phyloP scores from a whole-genome alignment of 2,888 invertebrate species.

The Hirtodrosophila confusa region DNA sequence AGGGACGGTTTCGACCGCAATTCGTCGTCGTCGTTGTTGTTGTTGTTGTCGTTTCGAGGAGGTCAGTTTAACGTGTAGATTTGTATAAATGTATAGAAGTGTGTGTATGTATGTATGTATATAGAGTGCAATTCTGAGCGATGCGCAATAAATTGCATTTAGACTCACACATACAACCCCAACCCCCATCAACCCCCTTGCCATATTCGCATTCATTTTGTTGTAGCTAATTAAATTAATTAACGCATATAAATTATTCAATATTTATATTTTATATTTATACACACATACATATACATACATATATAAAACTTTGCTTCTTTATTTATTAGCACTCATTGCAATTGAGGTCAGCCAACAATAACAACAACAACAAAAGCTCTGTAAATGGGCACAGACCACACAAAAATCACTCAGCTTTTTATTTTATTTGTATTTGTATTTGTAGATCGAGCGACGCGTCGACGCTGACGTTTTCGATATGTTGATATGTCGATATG shows the following conservation, averaged over 20 bases:
- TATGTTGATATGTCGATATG: conserved; percentile 17
- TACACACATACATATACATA: conserved; percentile 1
- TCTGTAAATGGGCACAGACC: conserved; percentile 52
- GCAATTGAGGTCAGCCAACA: conserved; percentile 46
- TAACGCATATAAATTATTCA: conserved; percentile 47
- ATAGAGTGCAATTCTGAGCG: conserved; percentile 49
- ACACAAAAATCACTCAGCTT: conserved; percentile 34
- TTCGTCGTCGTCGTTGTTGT: conserved; percentile 59
- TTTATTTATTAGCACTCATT: conserved; percentile 45
- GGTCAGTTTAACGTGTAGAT: conserved; percentile 72
- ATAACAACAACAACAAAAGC: conserved; percentile 26
- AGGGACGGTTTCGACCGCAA: conserved; percentile 82
- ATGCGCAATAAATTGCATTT: conserved; percentile 76
- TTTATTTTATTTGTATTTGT: conserved; percentile 2
- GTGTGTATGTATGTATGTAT: conserved; percentile 15
- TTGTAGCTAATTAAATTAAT: conserved; percentile 61
- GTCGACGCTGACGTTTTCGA: conserved; percentile 32
- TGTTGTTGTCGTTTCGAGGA: conserved; percentile 54
- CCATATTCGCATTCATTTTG: conserved; percentile 15
- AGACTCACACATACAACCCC: conserved; percentile 18
- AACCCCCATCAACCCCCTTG: conserved; percentile 2
- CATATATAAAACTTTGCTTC: conserved; percentile 22
- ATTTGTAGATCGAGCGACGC: conserved; percentile 21
- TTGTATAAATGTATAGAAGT: conserved; percentile 41
- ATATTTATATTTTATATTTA: conserved; percentile 31